phyloP scores from a whole-genome alignment of 2,797 vertebrate genomes.

The Sebastes oblongus region DNA sequence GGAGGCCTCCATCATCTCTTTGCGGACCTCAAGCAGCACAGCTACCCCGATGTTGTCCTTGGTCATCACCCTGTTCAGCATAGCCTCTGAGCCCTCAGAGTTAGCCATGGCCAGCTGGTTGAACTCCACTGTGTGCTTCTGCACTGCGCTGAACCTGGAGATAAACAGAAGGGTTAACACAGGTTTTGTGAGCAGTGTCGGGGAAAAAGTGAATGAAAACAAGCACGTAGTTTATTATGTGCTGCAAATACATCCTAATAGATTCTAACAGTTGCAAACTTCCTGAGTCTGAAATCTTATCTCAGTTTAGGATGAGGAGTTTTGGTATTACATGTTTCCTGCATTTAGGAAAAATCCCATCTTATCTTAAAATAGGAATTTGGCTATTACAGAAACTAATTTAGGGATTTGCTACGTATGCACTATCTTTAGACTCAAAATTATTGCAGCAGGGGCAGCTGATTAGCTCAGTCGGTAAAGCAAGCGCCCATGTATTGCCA shows the following conservation, averaged over 20 bases:
- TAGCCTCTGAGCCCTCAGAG: conserved; percentile 97
- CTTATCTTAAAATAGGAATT: background rate
- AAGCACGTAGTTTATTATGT: background rate
- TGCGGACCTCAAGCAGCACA: conserved; percentile 92
- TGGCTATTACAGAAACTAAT: background rate
- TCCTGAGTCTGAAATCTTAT: background rate
- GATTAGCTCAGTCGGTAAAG: no score
- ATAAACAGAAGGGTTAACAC: background rate
- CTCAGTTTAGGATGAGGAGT: no score
- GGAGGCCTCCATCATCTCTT: conserved; percentile 93
- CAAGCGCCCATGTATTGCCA: no score
- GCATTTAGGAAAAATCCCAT: background rate
- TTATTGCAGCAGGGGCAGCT: no score
- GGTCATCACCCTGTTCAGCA: conserved; percentile 99
- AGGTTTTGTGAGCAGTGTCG: background rate
- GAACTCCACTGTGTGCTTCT: conserved; percentile 99
- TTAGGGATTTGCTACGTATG: background rate
- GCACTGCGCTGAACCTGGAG: conserved; percentile 93
- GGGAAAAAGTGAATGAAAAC: background rate
- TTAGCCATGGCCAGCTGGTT: conserved; percentile 99
- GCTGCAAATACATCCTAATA: background rate
- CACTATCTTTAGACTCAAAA: background rate
- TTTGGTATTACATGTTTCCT: background rate
- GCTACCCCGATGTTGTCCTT: conserved; percentile 99
- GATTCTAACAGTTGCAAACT: background rate